phyloP scores from a whole-genome alignment of 2,888 invertebrate species.

The Scaptomyza parva region DNA sequence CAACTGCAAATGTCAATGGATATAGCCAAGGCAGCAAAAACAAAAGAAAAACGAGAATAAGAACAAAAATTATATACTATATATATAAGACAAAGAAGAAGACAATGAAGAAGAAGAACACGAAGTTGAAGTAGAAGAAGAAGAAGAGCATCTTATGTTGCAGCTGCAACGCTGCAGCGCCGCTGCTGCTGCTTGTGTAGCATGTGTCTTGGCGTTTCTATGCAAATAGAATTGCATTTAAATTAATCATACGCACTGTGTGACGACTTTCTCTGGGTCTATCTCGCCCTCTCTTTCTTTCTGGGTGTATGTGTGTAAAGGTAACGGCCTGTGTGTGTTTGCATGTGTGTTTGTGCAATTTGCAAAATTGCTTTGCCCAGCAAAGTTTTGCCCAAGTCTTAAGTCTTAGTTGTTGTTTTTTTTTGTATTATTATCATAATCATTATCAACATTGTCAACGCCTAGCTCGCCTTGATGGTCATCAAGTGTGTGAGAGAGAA shows the following conservation, averaged over 20 bases:
- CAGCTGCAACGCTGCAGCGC: background rate
- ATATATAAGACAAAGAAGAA: slow-evolving; percentile 2
- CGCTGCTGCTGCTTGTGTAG: too few relatives aligned
- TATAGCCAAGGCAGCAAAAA: slow-evolving; percentile 12
- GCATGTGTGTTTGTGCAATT: slow-evolving; percentile 63
- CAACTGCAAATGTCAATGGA: slow-evolving; percentile 37
- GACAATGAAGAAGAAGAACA: slow-evolving; percentile 2
- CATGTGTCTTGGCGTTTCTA: slow-evolving; percentile 29
- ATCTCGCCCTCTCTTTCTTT: slow-evolving; percentile 9
- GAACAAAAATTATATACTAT: background rate
- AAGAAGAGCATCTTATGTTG: slow-evolving; percentile 18
- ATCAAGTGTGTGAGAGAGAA: slow-evolving; percentile 1
- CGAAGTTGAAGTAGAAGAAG: background rate
- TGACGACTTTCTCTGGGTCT: slow-evolving; percentile 23
- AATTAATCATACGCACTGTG: slow-evolving; percentile 79
- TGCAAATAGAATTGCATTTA: slow-evolving; percentile 77
- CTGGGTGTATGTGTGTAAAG: slow-evolving; percentile 9
- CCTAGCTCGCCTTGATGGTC: slow-evolving; percentile 5
- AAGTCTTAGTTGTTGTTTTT: slow-evolving; percentile 10
- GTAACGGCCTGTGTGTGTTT: slow-evolving; percentile 7
- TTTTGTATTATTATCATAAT: slow-evolving; percentile 20
- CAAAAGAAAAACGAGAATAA: slow-evolving; percentile 21
- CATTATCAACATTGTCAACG: slow-evolving; percentile 17
- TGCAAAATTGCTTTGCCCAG: slow-evolving; percentile 70
- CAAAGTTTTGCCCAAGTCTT: slow-evolving; percentile 20